A percentile compares a stretch with the other conserved stretches of the same genome.
These are phyloP conservation scores for Lutraria rhynchaena DNA, from an alignment of 1,140 invertebrate species.

Conservation along the genomic window DNA sequence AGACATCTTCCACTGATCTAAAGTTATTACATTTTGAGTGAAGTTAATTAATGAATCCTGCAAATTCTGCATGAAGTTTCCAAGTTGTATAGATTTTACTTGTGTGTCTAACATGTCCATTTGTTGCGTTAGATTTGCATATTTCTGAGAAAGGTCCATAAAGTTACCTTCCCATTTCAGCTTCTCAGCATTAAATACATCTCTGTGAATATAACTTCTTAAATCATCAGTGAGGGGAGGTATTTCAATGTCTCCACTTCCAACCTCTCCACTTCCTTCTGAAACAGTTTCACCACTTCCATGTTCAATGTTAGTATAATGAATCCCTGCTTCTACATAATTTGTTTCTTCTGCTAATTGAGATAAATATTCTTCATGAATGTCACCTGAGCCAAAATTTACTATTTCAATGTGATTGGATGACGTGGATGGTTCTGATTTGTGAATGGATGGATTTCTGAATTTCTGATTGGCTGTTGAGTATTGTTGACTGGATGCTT, in stretches of 20 bases:
- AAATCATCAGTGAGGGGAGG: slow-evolving; percentile 35
- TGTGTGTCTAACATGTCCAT: slow-evolving; percentile 53
- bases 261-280: slow-evolving; percentile 48
- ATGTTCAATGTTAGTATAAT: neutral
- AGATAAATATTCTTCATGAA: slow-evolving; percentile 51
- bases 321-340: neutral
- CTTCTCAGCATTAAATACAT: slow-evolving; percentile 52
- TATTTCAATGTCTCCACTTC: slow-evolving; percentile 29
- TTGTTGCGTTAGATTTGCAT: slow-evolving; percentile 54
- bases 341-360: slow-evolving; percentile 47
- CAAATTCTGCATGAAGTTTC: slow-evolving; percentile 70
- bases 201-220: slow-evolving; percentile 24
- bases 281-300: slow-evolving; percentile 51
- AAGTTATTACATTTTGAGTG: slow-evolving; percentile 72
- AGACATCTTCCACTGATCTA: slow-evolving; percentile 73
- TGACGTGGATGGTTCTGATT: neutral
- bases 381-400: slow-evolving; percentile 62
- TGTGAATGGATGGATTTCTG: slow-evolving; percentile 16
- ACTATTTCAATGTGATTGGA: slow-evolving; percentile 40
- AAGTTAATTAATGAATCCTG: slow-evolving; percentile 72
- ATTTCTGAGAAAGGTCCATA: slow-evolving; percentile 53
- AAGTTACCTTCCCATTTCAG: slow-evolving; percentile 59
- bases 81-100: slow-evolving; percentile 66
- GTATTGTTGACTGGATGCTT: slow-evolving; percentile 36
- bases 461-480: slow-evolving; percentile 21